Evolutionary conservation across 30 jellyfish, hydroid and myxozoan species (phyloP), one percentile per base, ranked within the genome.

Genomic region (Cassiopea andromeda): DNA sequence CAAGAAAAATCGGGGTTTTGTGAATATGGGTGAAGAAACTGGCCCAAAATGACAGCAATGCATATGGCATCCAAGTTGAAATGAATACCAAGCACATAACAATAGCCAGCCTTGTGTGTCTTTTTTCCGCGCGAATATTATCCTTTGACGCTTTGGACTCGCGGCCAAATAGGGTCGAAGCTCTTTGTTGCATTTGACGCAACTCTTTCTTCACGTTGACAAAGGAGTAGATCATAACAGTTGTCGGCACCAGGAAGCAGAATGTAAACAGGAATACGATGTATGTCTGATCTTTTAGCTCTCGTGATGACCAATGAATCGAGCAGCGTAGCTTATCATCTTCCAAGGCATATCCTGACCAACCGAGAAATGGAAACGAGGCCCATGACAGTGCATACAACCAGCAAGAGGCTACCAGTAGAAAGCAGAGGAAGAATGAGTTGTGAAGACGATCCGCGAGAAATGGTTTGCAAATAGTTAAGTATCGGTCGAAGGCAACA

Each of bases 401-500:
- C 97, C 97, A 91, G 69, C 90, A 59, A 1, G 81, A 8, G n/a
- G 59, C 61, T 2, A 90, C 73, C 43, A 79, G n/a, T 9, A 49
- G 9, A 2, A 64, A 4, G 57, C 69, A 48, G 47, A 47, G 57
- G 38, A 48, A 1, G 57, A 16, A 17, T 9, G 90, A 76, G 59
- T 46, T 64, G 44, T 90, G 93, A 38, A 90, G 71, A 19, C 75
- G 85, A 38, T 27, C 47, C 54, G 91, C 91, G 58, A 6, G 7
- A 81, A 90, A 90, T 48, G 97, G 97, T 48, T 68, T 83, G 97
- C 97, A 90, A n/a, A 90, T 80, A 6, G 93, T 70, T 8, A 84
- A 46, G 76, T 90, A 90, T 60, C 97, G 90, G 60, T 90, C 93
- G 79, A 45, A 82, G 45, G 97, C 90, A 54, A 90, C 43, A 6